Percentiles rank a stretch among this genome's conserved stretches.
Conservation (phyloP, 1,140 invertebrate species). For the Diorhabda carinulata region DNA sequence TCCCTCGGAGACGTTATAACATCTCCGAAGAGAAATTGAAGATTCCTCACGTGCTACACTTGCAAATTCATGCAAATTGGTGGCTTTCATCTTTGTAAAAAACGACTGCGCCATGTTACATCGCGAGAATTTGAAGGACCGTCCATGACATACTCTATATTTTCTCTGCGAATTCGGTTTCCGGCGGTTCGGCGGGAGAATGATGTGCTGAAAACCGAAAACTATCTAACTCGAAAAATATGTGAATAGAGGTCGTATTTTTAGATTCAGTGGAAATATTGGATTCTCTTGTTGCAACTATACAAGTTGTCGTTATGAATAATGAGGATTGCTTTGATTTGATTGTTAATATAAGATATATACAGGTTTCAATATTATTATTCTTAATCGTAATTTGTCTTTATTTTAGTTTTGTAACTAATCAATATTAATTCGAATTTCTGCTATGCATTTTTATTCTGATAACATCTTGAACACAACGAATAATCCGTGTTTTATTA, state of each 20-base stretch:
- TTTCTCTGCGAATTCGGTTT: background rate
- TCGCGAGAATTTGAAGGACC: conserved; percentile 13
- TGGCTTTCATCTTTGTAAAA: conserved; percentile 8
- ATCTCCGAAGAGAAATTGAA: conserved; percentile 14
- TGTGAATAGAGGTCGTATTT: background rate
- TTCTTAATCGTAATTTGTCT: too few species aligned
- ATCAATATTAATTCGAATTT: too few species aligned
- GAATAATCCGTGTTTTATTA: too few species aligned
- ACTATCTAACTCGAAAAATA: background rate
- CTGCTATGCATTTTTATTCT: too few species aligned
- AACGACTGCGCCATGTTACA: background rate
- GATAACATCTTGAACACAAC: too few species aligned
- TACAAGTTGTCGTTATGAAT: too few species aligned
- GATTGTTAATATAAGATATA: too few species aligned
- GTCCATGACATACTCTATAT: conserved; percentile 3
- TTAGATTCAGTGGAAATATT: too few species aligned
- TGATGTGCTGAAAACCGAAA: background rate
- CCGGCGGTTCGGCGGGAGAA: background rate
- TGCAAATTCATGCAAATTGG: conserved; percentile 18
- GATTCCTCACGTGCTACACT: conserved; percentile 17
- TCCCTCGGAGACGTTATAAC: conserved; percentile 10
- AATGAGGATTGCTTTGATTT: too few species aligned
- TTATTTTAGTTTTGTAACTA: too few species aligned
- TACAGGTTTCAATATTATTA: too few species aligned
- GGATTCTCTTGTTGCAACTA: too few species aligned